Evolutionary conservation across 2,888 invertebrate species (phyloP).

Genomic region (Allygus modestus): DNA sequence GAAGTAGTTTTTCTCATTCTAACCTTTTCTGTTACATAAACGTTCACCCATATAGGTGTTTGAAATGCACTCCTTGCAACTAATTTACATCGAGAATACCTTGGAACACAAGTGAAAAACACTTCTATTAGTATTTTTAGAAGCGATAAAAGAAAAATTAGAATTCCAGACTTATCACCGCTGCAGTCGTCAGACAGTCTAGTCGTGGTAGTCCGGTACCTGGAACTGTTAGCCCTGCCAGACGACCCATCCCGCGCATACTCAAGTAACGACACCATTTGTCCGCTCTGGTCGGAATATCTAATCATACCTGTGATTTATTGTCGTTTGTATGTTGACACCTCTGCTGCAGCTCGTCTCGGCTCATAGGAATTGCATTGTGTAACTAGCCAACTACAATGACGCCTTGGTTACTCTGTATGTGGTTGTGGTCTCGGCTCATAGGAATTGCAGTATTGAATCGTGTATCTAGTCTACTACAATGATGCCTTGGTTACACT

Average conservation of each 20-base stretch:
- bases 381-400: not conserved
- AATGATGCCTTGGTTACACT: not conserved
- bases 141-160: too few relatives aligned
- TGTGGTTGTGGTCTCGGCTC: not conserved
- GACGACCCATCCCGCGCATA: constrained; percentile 5
- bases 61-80: too few relatives aligned
- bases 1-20: too few relatives aligned
- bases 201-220: not conserved
- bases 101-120: too few relatives aligned
- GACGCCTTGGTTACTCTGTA: constrained; percentile 3
- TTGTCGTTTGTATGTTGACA: constrained; percentile 29
- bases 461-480: not conserved
- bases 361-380: constrained; percentile 19
- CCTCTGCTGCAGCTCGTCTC: not conserved
- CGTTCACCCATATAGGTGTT: too few relatives aligned
- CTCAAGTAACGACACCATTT: constrained; percentile 40
- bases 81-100: too few relatives aligned
- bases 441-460: not conserved
- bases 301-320: constrained; percentile 34
- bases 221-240: constrained; percentile 19
- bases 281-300: constrained; percentile 12
- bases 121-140: too few relatives aligned
- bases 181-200: constrained; percentile 16
- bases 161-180: not conserved
- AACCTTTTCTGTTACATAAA: too few relatives aligned